Base-by-base conservation (phyloP, 2,113 vertebrate species). In the Butorides virescens region DNA sequence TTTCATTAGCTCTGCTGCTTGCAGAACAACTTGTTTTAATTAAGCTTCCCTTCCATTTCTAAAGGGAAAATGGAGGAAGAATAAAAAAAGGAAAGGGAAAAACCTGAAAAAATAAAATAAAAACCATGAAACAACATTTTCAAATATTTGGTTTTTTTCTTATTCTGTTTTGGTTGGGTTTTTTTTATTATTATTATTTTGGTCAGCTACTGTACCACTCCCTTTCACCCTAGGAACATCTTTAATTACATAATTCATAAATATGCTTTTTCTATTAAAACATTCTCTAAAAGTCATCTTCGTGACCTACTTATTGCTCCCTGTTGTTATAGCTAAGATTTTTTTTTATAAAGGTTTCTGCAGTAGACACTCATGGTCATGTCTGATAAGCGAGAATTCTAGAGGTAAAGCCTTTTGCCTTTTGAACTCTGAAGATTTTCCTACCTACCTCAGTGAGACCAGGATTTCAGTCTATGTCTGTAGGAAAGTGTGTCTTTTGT, bases 31-130 rank as follows among this genome's bases (percentile, higher is more conserved):
- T 95, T 94, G 73, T 94, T 96, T 96, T 97, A 96, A 95, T 96
- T 96, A 95, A 94, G 87, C 90, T 96, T 97, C 77, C 94, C 90
- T 90, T 95, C 56, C 21, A 72, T 94, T 92, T 87, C 89, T 90
- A 21, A 91, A 79, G 61, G 84, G 91, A 95, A 91, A 95, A 94
- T 68, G 34, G 52, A 91, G 61, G 66, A 91, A 95, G 36, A 94
- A 87, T 68, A 21, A 77, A 89, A 96, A 87, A 78, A 80, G 59
- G 89, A 95, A 97, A 91, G 36, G 91, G 91, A 94, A 97, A 95
- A 95, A 79, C 87, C 94, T 97, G 93, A 92, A 91, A 92, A 95
- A 97, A 97, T 95, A 95, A 88, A 95, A 91, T 80, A 52, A 92
- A 95, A 34, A 0, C 15, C 42, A 23, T 42, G 12, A 77, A 89